Conservation (phyloP, 2,113 vertebrate species). For the Urocolius indicus region DNA sequence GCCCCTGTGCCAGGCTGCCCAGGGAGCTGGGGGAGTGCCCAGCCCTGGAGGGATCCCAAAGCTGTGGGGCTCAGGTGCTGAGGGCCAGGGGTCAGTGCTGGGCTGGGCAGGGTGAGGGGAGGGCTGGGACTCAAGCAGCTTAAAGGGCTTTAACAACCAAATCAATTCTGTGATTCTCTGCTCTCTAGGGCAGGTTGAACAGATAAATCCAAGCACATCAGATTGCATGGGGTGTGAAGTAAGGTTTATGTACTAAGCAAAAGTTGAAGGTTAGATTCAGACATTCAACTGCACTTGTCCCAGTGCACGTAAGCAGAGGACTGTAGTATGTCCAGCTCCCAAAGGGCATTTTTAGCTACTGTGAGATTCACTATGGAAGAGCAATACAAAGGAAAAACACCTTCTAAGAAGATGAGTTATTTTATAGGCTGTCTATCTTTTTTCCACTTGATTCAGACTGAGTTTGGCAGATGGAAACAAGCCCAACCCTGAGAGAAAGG, state of each 20-base stretch:
- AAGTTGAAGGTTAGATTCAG: neutral
- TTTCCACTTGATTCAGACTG: neutral
- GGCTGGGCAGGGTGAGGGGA: no score
- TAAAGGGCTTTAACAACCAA: no score
- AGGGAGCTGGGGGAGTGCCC: no score
- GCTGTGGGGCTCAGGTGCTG: no score
- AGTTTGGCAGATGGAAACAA: constrained; percentile 44
- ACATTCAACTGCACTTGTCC: neutral
- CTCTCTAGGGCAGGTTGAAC: neutral
- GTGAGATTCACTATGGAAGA: neutral
- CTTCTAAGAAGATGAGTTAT: neutral
- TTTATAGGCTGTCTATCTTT: neutral
- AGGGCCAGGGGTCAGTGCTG: no score
- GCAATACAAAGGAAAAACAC: neutral
- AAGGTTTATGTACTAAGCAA: neutral
- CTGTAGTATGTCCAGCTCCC: fast-evolving
- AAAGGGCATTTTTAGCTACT: neutral
- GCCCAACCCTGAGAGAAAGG: neutral
- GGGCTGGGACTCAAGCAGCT: no score
- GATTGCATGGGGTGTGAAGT: neutral
- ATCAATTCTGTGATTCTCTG: no score
- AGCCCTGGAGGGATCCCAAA: no score
- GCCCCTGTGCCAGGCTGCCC: no score
- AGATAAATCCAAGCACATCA: neutral
- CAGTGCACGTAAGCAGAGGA: neutral